These are phyloP conservation scores for Lasioglossum lativentre DNA, from an alignment of 2,888 invertebrate species.

Conservation along the genomic window DNA sequence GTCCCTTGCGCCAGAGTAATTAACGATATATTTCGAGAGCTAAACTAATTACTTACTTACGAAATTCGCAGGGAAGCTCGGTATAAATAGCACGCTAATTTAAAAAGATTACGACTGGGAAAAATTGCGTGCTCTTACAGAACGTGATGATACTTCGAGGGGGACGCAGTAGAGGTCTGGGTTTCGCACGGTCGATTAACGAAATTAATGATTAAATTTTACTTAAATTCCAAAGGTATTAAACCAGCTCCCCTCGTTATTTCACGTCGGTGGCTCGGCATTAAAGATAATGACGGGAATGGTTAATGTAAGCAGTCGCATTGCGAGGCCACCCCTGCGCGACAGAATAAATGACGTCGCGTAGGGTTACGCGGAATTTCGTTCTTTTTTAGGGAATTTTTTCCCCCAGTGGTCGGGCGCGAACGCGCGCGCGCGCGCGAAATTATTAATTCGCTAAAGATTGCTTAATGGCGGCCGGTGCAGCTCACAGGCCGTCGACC, in stretches of 20 bases:
- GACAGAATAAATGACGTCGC: constrained; percentile 16
- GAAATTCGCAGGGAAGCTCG: background rate
- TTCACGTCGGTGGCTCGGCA: constrained; percentile 10
- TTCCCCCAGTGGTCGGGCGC: background rate
- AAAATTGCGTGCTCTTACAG: background rate
- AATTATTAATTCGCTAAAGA: constrained; percentile 61
- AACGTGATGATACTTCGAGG: background rate
- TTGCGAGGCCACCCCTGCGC: background rate
- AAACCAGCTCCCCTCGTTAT: constrained; percentile 13
- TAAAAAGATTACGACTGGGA: background rate
- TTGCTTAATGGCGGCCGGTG: constrained; percentile 47
- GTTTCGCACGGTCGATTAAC: constrained; percentile 16
- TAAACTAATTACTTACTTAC: background rate
- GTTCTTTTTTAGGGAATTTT: background rate
- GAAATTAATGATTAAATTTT: constrained; percentile 28
- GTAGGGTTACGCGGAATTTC: constrained; percentile 19
- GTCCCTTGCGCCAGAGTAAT: background rate
- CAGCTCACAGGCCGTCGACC: constrained; percentile 1
- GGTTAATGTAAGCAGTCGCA: constrained; percentile 31
- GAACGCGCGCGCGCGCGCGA: constrained; percentile 6
- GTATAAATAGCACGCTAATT: background rate
- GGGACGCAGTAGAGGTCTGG: background rate
- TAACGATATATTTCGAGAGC: background rate
- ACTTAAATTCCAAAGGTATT: constrained; percentile 16
- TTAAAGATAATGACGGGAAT: constrained; percentile 36